A percentile compares a stretch with the other conserved stretches of the same genome.
These are phyloP conservation scores for Vollenhovia emeryi DNA, from an alignment of 1,140 invertebrate genomes.

Conservation along the genomic window DNA sequence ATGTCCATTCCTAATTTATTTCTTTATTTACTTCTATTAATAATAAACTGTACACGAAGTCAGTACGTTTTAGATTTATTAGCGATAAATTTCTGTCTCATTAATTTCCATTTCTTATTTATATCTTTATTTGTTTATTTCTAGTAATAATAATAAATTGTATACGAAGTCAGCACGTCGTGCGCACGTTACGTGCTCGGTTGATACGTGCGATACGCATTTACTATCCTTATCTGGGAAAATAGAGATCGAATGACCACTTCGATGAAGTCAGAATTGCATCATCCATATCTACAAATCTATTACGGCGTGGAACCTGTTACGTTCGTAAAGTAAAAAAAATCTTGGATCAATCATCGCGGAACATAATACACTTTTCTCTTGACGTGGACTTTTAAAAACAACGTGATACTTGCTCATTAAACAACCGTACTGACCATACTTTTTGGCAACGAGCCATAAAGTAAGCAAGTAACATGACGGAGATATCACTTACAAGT, in stretches of 20 bases:
- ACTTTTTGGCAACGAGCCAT: neutral
- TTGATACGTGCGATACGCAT: neutral
- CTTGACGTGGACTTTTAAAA: neutral
- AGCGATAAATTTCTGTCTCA: neutral
- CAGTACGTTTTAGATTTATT: neutral
- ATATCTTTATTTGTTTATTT: too few relatives aligned
- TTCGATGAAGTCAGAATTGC: conserved; percentile 25
- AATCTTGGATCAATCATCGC: conserved; percentile 10
- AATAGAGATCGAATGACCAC: conserved; percentile 36
- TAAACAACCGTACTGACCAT: neutral
- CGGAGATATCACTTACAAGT: conserved; percentile 16
- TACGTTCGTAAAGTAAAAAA: neutral
- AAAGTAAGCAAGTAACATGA: neutral
- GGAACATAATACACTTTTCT: neutral
- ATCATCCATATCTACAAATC: conserved; percentile 34
- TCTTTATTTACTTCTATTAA: too few relatives aligned
- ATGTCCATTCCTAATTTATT: too few relatives aligned
- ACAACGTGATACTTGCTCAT: neutral
- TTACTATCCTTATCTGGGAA: neutral
- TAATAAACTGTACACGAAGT: too few relatives aligned
- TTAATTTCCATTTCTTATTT: too few relatives aligned
- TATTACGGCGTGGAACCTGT: neutral
- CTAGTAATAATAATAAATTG: too few relatives aligned
- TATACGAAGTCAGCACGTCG: neutral
- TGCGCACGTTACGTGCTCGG: neutral